phyloP scores from a whole-genome alignment of 2,888 invertebrate species.

The Nomada ruficornis region DNA sequence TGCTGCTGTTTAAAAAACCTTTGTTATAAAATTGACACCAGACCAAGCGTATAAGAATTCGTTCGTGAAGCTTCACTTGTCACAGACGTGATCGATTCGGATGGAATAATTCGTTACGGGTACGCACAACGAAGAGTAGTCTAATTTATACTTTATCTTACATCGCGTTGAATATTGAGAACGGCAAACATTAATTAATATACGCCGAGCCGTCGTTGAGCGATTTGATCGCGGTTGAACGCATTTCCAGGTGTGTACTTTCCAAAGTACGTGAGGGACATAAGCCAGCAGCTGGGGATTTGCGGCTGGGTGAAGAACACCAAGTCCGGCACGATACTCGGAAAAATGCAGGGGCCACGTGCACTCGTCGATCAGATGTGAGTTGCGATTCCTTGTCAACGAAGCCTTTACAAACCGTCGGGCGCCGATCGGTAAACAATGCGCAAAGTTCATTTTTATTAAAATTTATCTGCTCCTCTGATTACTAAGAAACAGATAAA shows the following conservation, averaged over 20 bases:
- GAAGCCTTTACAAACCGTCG: slow-evolving; percentile 28
- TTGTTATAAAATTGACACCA: neutral
- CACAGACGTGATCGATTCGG: neutral
- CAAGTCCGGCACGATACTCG: slow-evolving; percentile 93
- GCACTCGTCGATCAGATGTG: slow-evolving; percentile 93
- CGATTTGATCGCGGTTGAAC: no score
- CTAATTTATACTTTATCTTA: no score
- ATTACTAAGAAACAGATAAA: slow-evolving; percentile 46
- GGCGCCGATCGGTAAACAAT: slow-evolving; percentile 47
- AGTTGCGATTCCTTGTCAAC: slow-evolving; percentile 81
- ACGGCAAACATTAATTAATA: no score
- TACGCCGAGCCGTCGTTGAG: no score
- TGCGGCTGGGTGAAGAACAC: slow-evolving; percentile 97
- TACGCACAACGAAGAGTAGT: no score
- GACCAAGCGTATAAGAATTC: neutral
- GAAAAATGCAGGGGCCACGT: slow-evolving; percentile 94
- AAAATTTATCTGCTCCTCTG: slow-evolving; percentile 42
- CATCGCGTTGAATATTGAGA: no score
- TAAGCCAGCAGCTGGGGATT: slow-evolving; percentile 90
- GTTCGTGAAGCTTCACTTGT: neutral
- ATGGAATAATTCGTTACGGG: neutral
- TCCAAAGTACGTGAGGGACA: slow-evolving; percentile 94
- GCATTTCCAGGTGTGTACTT: slow-evolving; percentile 90
- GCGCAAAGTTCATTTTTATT: slow-evolving; percentile 47
- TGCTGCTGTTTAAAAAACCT: neutral